Evolutionary conservation across 2,113 vertebrate species (phyloP).

Genomic region (Grammomys dolichurus): DNA sequence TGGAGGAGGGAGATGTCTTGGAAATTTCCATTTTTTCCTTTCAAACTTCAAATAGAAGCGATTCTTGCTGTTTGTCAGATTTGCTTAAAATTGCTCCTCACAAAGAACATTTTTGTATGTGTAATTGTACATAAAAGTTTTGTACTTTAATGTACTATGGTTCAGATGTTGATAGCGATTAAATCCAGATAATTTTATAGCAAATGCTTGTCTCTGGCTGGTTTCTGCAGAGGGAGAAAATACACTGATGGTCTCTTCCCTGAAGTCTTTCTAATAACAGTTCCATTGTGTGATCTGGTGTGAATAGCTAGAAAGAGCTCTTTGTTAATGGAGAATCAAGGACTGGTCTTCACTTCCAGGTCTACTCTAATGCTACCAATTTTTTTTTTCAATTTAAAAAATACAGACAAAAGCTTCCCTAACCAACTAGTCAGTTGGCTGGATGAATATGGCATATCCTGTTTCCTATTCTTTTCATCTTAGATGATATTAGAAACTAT

Average conservation of each 20-base stretch:
- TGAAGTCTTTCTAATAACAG: conserved; percentile 55
- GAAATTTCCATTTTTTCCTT: conserved; percentile 71
- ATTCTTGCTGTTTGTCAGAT: conserved; percentile 72
- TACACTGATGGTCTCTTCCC: neutral
- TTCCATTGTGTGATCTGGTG: conserved; percentile 53
- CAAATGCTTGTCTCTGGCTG: conserved; percentile 62
- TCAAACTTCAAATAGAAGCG: conserved; percentile 62
- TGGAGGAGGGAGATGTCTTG: neutral
- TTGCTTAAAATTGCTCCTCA: conserved; percentile 69
- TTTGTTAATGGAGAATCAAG: conserved; percentile 56
- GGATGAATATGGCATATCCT: neutral
- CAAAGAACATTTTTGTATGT: conserved; percentile 65
- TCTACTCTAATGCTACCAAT: neutral
- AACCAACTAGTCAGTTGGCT: conserved; percentile 5
- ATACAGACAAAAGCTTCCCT: neutral
- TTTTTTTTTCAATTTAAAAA: conserved; percentile 62
- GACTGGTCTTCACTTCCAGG: conserved; percentile 4
- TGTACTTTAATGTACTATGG: conserved; percentile 58
- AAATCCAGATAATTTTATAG: conserved; percentile 78
- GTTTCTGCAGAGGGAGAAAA: conserved; percentile 46
- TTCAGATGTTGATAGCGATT: conserved; percentile 69
- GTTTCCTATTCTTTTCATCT: neutral
- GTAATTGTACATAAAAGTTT: conserved; percentile 76
- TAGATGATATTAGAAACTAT: conserved; percentile 44
- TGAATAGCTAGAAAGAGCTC: conserved; percentile 30